These are phyloP conservation scores for Blastobasis adustella DNA, from an alignment of 2,888 invertebrate species.

Conservation along the genomic window DNA sequence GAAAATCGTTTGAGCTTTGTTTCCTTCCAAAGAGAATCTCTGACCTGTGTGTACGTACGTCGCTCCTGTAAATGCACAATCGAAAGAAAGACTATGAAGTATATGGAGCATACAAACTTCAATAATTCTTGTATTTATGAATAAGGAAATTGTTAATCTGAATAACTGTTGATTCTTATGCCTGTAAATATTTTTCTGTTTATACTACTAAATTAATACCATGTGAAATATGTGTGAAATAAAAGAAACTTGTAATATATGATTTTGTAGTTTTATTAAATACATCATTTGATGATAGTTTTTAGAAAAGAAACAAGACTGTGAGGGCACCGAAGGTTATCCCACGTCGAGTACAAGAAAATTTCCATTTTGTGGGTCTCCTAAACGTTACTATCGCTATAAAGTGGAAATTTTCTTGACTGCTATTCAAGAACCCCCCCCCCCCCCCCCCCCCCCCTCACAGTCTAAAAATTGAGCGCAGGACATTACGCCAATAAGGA, in stretches of 20 bases:
- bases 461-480: no score
- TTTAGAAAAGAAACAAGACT: no score
- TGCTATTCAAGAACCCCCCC: no score
- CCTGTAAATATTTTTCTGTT: constrained; percentile 68
- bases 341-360: no score
- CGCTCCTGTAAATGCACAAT: background rate
- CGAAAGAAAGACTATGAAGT: background rate
- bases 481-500: no score
- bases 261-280: constrained; percentile 12
- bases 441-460: no score
- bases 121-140: background rate
- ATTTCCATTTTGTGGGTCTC: no score
- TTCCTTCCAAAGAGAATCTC: constrained; percentile 28
- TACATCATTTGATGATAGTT: background rate
- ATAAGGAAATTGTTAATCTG: constrained; percentile 59
- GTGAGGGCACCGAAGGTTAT: no score
- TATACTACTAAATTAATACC: constrained; percentile 53
- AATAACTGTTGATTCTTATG: constrained; percentile 62
- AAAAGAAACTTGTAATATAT: constrained; percentile 69
- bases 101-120: no score
- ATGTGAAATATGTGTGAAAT: constrained; percentile 72
- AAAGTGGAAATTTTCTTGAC: no score
- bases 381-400: no score
- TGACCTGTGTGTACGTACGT: background rate
- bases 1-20: constrained; percentile 22